Base-by-base conservation (phyloP, 2,888 invertebrate species). In the Ophion ventricosus region DNA sequence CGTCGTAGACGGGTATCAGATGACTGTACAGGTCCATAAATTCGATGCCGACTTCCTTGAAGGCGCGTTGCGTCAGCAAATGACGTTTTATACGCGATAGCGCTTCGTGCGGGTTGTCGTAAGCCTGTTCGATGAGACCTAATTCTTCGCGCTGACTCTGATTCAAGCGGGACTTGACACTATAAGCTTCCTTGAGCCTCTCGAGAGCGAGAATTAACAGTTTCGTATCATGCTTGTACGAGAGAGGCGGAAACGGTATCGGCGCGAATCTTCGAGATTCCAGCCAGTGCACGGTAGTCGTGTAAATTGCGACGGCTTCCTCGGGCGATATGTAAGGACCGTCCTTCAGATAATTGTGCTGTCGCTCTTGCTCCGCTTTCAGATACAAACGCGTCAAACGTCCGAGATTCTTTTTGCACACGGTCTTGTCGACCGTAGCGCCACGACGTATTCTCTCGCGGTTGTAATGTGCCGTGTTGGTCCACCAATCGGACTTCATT, bases 401-500 rank as follows among this genome's bases (percentile, higher is more conserved):
- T 0, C 99, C 99, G 87, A 99, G 95, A 94, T 99, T 99, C 95
- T 99, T 99, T 94, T 99, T 99, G 94, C 99, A 99, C 0, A 99
- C 99, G 0, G 99, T 99, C 94, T 99, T 99, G 93, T 99, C 99
- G 20, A 99, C 99, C 0, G 99, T 99, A 72, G 99, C 99, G n/a
- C 99, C 99, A 89, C 99, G 96, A 2, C 99, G 96, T 88, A 99
- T 99, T 90, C 99, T 95, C 94, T 99, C 99, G 61, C 99, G 96
- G 94, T 99, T 99, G 94, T 99, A 99, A 93, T 99, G 99, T 0
- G 99, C 99, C 0, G 99, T 99, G 94, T 99, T 99, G 0, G 99
- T 99, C 99, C 99, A 99, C 99, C 99, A 99, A 94, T 99, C 99
- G 0, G 99, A 99, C 93, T 99, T 99, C 97, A 99, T 99, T 94